phyloP scores from a whole-genome alignment of 1,140 invertebrate genomes.

The Papilio helenus region DNA sequence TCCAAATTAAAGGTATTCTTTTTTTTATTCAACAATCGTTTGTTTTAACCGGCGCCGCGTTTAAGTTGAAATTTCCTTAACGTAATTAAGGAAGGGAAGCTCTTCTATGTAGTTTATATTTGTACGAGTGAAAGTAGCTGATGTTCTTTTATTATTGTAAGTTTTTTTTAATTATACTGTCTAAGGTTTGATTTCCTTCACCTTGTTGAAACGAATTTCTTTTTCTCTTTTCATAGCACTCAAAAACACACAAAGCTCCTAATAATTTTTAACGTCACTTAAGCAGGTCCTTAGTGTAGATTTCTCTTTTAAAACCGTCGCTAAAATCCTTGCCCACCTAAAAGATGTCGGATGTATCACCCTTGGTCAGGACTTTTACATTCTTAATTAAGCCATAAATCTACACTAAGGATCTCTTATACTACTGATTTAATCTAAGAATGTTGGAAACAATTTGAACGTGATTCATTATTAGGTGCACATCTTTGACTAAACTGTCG shows the following conservation, averaged over 20 bases:
- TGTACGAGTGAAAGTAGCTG: neutral
- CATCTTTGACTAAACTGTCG: no score
- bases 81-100: constrained; percentile 3
- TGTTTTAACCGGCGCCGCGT: constrained; percentile 8
- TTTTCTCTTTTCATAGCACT: neutral
- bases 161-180: neutral
- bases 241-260: neutral
- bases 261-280: no score
- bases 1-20: constrained; percentile 20
- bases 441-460: no score
- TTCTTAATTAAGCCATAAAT: no score
- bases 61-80: constrained; percentile 6
- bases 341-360: no score
- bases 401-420: no score
- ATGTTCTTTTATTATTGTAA: neutral
- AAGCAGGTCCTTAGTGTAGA: no score
- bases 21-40: neutral
- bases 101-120: neutral
- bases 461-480: no score
- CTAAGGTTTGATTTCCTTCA: neutral
- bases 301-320: no score
- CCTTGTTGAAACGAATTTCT: neutral
- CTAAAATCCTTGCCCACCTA: no score
- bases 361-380: no score
- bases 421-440: no score